Evolutionary conservation across 2,113 vertebrate species (phyloP).

Genomic region (Eclectus roratus): DNA sequence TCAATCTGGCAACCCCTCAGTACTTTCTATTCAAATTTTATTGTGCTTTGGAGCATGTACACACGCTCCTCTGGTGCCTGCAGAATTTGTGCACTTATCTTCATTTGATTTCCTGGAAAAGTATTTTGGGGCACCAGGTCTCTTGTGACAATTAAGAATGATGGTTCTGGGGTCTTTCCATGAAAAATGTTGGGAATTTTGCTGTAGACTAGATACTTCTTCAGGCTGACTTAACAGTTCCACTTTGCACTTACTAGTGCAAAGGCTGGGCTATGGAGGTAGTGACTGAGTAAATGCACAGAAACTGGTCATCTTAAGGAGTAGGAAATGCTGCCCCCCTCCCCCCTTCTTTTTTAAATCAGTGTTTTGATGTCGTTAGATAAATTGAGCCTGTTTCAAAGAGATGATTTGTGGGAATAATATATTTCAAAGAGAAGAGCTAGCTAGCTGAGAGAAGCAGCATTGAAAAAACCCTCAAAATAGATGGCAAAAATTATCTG

Average conservation of each 20-base stretch:
- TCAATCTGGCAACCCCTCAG: background rate
- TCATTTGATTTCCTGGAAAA: background rate
- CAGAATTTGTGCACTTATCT: background rate
- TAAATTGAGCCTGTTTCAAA: constrained; percentile 17
- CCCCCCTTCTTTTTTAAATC: background rate
- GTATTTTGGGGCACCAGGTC: background rate
- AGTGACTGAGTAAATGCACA: background rate
- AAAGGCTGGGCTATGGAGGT: background rate
- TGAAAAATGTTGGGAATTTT: background rate
- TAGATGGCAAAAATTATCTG: background rate
- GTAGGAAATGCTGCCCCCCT: background rate
- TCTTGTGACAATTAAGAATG: background rate
- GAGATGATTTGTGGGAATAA: background rate
- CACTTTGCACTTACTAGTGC: background rate
- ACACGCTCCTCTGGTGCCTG: fast-evolving
- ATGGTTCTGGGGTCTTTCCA: background rate
- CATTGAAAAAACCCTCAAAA: background rate
- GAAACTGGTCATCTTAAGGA: background rate
- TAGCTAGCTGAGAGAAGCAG: background rate
- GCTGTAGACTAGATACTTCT: background rate
- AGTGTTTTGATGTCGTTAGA: constrained; percentile 22
- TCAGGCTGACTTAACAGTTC: background rate
- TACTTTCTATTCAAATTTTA: background rate
- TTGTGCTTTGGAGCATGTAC: background rate
- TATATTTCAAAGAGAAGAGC: background rate